Base-by-base conservation (phyloP, 2,888 invertebrate genomes). In the Oxystoma pomonae region DNA sequence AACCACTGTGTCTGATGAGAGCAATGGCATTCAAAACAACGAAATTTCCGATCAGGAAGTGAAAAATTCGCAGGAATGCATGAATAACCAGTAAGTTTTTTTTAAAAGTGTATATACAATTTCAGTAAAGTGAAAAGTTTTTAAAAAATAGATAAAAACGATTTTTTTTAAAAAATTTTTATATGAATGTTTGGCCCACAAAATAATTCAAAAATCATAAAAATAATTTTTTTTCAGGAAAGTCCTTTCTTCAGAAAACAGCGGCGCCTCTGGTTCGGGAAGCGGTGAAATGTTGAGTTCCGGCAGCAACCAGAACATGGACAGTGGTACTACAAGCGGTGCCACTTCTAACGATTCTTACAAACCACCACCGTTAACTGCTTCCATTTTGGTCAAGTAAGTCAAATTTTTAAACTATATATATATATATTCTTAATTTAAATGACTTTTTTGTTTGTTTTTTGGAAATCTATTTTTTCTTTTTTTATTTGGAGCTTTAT, bases 271-370 rank as follows among this genome's bases (percentile, higher is more conserved):
- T 20, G 83, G 83, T n/a, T 85, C 84, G 69, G 86, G 85, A 1
- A 87, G 86, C 57, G 85, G 83, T 0, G 86, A 83, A 18, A 85
- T 86, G 74, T 78, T 84, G 16, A 87, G 87, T 70, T 85, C 83
- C 16, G 83, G 81, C 51, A 87, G 86, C 63, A 85, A 85, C 71
- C 81, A 82, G 50, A 84, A 82, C 62, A 82, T 84, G 72, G 84
- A 83, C 70, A 84, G 82, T 64, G 81, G 81, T 16, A 82, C 82
- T 1, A 83, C 82, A 0, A 84, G 83, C 63, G 81, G 78, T 7
- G 78, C 79, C 61, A 80, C 80, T 1, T 82, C 81, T 18, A 71
- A 78, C 66, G 77, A 77, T 69, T 77, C 79, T 35, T 81, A 83
- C 22, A 84, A 84, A 56, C 78, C 82, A 3, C 81, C 83, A 0